Conservation (phyloP, 2,797 vertebrate genomes). For the Jordanella pulchra region DNA sequence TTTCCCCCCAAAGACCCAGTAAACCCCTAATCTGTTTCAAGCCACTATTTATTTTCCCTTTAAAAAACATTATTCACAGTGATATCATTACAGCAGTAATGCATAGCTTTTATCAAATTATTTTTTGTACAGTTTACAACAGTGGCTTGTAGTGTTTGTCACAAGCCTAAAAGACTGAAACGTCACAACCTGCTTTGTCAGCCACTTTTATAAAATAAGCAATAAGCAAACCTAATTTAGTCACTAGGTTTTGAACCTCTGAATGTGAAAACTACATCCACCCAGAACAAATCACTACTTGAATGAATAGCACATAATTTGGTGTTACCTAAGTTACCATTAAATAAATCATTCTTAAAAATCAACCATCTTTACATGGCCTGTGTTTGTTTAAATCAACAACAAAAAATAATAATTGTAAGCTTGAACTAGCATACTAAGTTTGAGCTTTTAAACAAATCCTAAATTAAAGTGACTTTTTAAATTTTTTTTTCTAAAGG, state of each 20-base stretch:
- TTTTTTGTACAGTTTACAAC: conserved; percentile 63
- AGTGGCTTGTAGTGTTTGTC: conserved; percentile 46
- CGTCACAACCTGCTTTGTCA: background rate
- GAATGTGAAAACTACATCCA: background rate
- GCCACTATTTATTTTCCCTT: conserved; percentile 55
- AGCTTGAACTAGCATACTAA: background rate
- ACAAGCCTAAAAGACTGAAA: background rate
- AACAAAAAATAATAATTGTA: background rate
- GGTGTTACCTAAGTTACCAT: background rate
- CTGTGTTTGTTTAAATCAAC: background rate
- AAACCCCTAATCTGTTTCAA: conserved; percentile 65
- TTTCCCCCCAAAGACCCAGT: conserved; percentile 61
- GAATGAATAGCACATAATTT: background rate
- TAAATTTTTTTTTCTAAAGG: background rate
- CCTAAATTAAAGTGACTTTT: background rate
- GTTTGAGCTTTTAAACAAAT: background rate
- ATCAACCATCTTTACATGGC: background rate
- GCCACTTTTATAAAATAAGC: background rate
- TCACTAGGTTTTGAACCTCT: background rate
- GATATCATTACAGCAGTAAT: conserved; percentile 69
- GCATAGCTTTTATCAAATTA: conserved; percentile 54
- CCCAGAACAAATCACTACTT: too few relatives aligned
- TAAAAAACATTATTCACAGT: conserved; percentile 66
- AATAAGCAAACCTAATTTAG: background rate
- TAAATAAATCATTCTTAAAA: background rate